A percentile compares a stretch with the other conserved stretches of the same genome.
Evolutionary conservation across 1,140 invertebrate species (phyloP).

Genomic region (Brachionus paranguensis): DNA sequence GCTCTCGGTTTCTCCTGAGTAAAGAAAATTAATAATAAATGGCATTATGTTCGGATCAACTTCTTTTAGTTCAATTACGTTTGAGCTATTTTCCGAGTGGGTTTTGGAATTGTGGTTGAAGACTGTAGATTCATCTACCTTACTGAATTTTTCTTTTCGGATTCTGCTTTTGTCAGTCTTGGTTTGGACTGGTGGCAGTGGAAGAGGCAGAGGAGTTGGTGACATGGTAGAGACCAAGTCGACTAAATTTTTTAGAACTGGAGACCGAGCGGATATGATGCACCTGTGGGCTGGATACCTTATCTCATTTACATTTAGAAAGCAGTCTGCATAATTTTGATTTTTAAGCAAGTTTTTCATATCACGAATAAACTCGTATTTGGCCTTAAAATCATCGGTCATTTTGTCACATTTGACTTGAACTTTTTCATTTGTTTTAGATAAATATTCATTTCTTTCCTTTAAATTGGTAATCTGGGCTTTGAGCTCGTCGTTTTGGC

Average conservation of each 20-base stretch:
- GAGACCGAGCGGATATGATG: neutral
- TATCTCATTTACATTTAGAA: neutral
- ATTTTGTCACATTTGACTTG: neutral
- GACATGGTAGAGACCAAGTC: neutral
- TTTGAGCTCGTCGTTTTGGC: conserved; percentile 5
- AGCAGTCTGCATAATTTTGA: neutral
- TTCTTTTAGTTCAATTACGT: neutral
- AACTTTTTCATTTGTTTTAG: neutral
- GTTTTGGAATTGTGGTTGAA: neutral
- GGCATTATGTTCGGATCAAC: conserved; percentile 6
- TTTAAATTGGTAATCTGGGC: neutral
- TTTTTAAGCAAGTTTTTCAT: neutral
- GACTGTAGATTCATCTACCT: neutral
- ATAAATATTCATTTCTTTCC: neutral
- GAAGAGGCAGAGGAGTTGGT: neutral
- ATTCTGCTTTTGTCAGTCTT: neutral
- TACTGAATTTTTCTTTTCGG: neutral
- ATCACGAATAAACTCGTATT: neutral
- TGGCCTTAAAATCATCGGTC: neutral
- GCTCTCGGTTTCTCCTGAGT: conserved; percentile 17
- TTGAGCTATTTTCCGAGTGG: neutral
- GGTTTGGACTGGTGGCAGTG: neutral
- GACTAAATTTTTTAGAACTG: neutral
- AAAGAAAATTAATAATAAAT: neutral
- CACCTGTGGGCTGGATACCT: neutral